Conservation (phyloP, 2,113 vertebrate species). For the Mohoua ochrocephala region DNA sequence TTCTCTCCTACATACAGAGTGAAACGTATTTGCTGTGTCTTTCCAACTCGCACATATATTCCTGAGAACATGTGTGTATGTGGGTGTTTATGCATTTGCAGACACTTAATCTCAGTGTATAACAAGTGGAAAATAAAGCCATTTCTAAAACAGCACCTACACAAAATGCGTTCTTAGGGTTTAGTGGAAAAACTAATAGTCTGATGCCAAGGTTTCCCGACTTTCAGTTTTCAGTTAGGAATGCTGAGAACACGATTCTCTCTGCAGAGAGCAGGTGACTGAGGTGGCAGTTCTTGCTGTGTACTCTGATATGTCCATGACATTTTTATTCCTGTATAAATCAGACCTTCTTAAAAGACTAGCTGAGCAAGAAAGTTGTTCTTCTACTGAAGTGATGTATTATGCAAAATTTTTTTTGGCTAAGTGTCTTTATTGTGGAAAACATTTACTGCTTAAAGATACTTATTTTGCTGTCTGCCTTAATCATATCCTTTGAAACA, state of each 20-base stretch:
- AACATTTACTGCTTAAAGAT: slow-evolving; percentile 33
- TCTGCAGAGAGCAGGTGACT: neutral
- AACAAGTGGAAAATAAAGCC: neutral
- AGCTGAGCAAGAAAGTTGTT: neutral
- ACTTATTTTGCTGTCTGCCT: slow-evolving; percentile 43
- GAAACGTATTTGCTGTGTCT: neutral
- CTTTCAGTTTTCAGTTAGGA: neutral
- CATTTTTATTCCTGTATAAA: neutral
- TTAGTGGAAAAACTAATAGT: neutral
- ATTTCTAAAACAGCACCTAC: neutral
- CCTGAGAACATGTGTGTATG: neutral
- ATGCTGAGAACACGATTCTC: neutral
- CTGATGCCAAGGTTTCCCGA: neutral
- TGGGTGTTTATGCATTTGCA: neutral
- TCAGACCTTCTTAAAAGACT: neutral
- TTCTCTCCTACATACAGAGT: neutral
- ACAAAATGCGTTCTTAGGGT: neutral
- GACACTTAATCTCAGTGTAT: neutral
- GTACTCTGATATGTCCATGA: neutral
- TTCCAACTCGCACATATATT: neutral
- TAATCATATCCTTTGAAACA: slow-evolving; percentile 47
- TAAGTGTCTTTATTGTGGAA: slow-evolving; percentile 32
- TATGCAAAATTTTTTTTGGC: neutral
- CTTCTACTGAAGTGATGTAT: neutral
- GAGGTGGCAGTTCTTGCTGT: neutral